A percentile compares a stretch with the other conserved stretches of the same genome.
Conservation (phyloP, 2,113 vertebrate genomes). For the Anolis carolinensis region DNA sequence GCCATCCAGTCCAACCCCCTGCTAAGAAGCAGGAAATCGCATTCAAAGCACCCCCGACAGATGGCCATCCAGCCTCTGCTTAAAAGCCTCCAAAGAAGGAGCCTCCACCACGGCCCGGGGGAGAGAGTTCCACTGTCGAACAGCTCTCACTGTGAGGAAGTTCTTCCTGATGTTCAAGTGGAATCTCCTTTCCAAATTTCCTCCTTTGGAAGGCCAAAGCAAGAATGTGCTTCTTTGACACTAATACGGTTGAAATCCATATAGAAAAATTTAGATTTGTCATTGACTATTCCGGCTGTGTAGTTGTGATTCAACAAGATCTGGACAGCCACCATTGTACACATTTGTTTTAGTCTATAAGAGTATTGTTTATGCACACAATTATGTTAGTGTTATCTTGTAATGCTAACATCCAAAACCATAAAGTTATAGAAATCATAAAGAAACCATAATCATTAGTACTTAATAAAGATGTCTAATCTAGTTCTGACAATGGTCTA, state of each 20-base stretch:
- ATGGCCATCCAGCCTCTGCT: too few relatives aligned
- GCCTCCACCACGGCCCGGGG: too few relatives aligned
- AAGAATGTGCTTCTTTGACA: background rate
- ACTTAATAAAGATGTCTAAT: background rate
- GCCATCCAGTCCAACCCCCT: too few relatives aligned
- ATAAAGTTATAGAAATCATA: background rate
- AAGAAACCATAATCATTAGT: background rate
- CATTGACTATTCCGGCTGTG: background rate
- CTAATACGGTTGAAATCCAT: background rate
- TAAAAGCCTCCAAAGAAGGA: too few relatives aligned
- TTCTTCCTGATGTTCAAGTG: too few relatives aligned
- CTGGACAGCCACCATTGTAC: background rate
- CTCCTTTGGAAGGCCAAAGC: background rate
- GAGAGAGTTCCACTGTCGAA: too few relatives aligned
- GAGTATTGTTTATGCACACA: background rate
- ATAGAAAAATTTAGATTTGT: too few relatives aligned
- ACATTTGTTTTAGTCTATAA: too few relatives aligned
- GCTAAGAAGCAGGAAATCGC: too few relatives aligned
- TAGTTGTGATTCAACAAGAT: background rate
- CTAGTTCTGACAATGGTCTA: background rate
- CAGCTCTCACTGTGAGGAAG: too few relatives aligned
- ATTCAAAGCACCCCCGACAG: too few relatives aligned
- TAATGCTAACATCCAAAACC: background rate
- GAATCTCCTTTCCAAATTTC: too few relatives aligned
- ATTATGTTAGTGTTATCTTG: background rate